Base-by-base conservation (phyloP, 37 sponge, comb jelly and placozoan species). In the Oopsacas minuta region DNA sequence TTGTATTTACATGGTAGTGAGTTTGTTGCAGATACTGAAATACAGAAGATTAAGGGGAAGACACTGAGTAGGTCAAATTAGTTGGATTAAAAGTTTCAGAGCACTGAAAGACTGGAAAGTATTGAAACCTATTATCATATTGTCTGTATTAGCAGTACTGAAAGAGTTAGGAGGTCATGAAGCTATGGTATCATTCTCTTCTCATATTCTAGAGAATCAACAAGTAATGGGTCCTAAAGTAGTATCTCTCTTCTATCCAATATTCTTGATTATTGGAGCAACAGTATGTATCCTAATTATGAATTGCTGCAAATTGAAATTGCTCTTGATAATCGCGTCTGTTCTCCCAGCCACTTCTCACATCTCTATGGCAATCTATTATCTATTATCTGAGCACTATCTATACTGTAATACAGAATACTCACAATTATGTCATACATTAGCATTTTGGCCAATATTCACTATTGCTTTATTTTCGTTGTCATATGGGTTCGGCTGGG, bases 201-300 rank as follows among this genome's bases (percentile, higher is more conserved):
- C 75, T 32, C 75, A 61, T 34, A 61, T 61, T 61, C 75, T 61
- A 12, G 75, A 61, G 30, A 20, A 3, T n/a, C 75, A 61, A 61
- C 75, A 61, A 61, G 75, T 5, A 3, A 61, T 61, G 75, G 75
- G 28, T 61, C 75, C 75, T 61, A 61, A 61, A 61, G 75, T 61
- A n/a, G 75, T 34, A 3, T 61, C 75, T 25, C 75, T 61, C 75
- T 61, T 61, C 75, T 61, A 61, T 61, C 75, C 75, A 61, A 61
- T 61, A 61, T 61, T 61, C 75, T 12, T 61, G 1, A 61, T 61
- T 32, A 34, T 34, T 25, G 75, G 75, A 25, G 75, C 75, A 61
- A 61, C 28, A 25, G 75, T 61, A 5, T 61, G 32, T 25, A 61
- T 61, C 28, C 22, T 3, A 32, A 61, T 61, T 61, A 5, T 61